Evolutionary conservation across 2,113 vertebrate species (phyloP), one percentile per base, ranked within the genome.

Genomic region (Poeciliopsis prolifica): DNA sequence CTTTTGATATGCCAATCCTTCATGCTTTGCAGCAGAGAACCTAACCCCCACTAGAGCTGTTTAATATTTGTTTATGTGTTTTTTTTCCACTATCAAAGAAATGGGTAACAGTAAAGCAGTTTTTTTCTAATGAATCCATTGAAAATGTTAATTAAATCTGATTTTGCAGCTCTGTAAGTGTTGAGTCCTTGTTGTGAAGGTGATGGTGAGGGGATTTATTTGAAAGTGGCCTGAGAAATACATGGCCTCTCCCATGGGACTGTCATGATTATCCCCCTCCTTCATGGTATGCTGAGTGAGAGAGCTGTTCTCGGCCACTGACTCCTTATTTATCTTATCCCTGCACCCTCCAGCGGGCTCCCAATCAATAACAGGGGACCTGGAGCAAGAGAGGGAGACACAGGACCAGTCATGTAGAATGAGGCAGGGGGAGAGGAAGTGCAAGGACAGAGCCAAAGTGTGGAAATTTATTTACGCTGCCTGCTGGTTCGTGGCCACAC

Each of bases 291-390:
- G n/a, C 37, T 83, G 83, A 87, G 81, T 73, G 76, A 90, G 86
- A 79, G 79, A 87, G 82, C 75, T 80, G 72, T 86, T 93, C 91
- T 91, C 82, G 88, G 89, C 83, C 83, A 82, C 79, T 75, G 89
- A 91, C 87, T 90, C 79, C 77, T 82, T 93, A 91, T 93, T 92
- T 91, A 87, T 94, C 90, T 88, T 91, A 80, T 87, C 54, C 81
- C 51, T 70, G 66, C 85, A 89, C 87, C 87, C 79, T 82, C 77
- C 86, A 85, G 85, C 83, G 68, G 73, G 71, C 79, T 84, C 82
- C 72, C 77, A 86, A 93, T 94, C 93, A 88, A 95, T 94, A 93
- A 78, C 62, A 72, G 76, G 76, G 75, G 88, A 89, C 90, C 88
- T 71, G 73, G 83, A 86, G 88, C 30, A 66, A 81, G 75, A 68